Base-by-base conservation (phyloP, 2,797 vertebrate genomes). In the Clamator glandarius region DNA sequence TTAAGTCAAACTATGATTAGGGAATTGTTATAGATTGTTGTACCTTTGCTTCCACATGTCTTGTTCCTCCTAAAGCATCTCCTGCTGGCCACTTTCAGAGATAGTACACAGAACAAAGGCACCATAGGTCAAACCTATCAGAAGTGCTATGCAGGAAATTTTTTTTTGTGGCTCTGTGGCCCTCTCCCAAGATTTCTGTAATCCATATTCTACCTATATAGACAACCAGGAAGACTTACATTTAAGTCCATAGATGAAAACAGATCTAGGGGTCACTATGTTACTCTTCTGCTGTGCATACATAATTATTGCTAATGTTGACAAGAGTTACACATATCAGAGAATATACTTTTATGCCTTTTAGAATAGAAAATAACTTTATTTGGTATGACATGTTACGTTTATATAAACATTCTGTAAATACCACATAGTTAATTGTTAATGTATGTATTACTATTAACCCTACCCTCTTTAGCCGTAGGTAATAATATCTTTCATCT, bases 391-490 rank as follows among this genome's bases (percentile, higher is more conserved):
- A 70, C 41, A 78, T 67, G 48, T 84, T 90, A 85, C 19, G 74
- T 73, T 75, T 77, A 41, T 16, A 50, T 28, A 64, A 96, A 89
- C 84, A 67, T 74, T 90, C 89, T 54, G 42, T 42, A 94, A 94
- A 96, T 95, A 93, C 46, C 74, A 54, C 46, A 33, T 64, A 63
- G 61, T 87, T 97, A 92, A 83, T 91, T 72, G 41, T 90, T 93
- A 92, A 74, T 78, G 29, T 54, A 33, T 80, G 18, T 69, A 54
- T 84, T 96, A 84, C 91, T 89, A 80, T 85, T 91, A 75, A 63
- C 68, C 58, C 69, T 75, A 41, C 61, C 73, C 33, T 95, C 31
- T 93, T 94, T 87, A 74, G 67, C 77, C 87, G 68, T 72, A 84
- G 83, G 74, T 54, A 84, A 44, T 90, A 80, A 81, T 70, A 23